These are phyloP conservation scores for Anableps anableps DNA, from an alignment of 2,797 vertebrate species.

Conservation along the genomic window DNA sequence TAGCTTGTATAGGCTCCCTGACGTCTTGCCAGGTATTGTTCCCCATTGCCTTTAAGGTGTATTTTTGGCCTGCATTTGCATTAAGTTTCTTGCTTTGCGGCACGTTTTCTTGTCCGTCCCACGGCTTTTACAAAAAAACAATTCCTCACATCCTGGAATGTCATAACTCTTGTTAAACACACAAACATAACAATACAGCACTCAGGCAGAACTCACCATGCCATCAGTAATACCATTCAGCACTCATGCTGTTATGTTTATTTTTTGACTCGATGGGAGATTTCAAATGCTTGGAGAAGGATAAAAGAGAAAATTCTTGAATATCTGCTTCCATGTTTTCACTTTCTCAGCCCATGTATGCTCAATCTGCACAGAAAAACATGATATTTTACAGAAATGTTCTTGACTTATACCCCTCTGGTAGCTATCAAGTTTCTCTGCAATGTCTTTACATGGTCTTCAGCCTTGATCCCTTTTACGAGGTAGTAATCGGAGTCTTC, in stretches of 20 bases:
- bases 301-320: slow-evolving; percentile 22
- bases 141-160: slow-evolving; percentile 75
- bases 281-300: slow-evolving; percentile 28
- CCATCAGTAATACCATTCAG: slow-evolving; percentile 10
- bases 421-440: slow-evolving; percentile 3
- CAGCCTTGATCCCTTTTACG: slow-evolving; percentile 42
- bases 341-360: slow-evolving; percentile 17
- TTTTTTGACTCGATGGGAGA: slow-evolving; percentile 31
- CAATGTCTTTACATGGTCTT: slow-evolving; percentile 23
- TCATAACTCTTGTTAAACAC: slow-evolving; percentile 57
- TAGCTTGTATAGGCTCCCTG: slow-evolving; percentile 56
- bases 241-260: slow-evolving; percentile 27
- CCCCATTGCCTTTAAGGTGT: slow-evolving; percentile 59
- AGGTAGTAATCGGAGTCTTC: slow-evolving; percentile 57
- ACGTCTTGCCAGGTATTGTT: slow-evolving; percentile 71
- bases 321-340: slow-evolving; percentile 26
- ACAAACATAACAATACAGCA: slow-evolving; percentile 55
- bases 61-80: slow-evolving; percentile 68
- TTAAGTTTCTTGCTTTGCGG: slow-evolving; percentile 60
- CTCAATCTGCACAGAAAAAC: slow-evolving; percentile 1
- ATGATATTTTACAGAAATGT: slow-evolving; percentile 24
- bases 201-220: slow-evolving; percentile 27
- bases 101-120: slow-evolving; percentile 58
- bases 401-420: slow-evolving; percentile 16
- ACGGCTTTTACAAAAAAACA: slow-evolving; percentile 59